Base-by-base conservation (phyloP, 2,888 invertebrate species). In the Galerucella calmariensis region DNA sequence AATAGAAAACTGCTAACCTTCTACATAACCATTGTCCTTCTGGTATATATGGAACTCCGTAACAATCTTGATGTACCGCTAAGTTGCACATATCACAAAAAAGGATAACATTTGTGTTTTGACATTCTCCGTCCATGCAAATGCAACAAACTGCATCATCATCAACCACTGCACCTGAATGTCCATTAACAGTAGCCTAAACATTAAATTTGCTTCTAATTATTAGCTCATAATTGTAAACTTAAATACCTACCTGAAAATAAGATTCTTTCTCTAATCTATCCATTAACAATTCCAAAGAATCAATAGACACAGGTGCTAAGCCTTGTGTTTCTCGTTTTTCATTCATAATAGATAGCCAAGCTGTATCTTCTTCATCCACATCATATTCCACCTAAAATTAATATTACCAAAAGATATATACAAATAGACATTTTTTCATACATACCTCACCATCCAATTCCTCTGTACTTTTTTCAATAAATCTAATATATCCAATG, bases 41-140 rank as follows among this genome's bases (percentile, higher is more conserved):
- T 1, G 88, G 88, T 72, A 88, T 88, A 77, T 88, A 88, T 2
- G 88, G 88, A 20, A 98, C 97, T 69, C 99, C 99, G 88, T 99
- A 99, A 85, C 99, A 99, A 87, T 98, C 98, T 89, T 98, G 99
- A 88, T 99, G 99, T 14, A 99, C 99, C 41, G 99, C 98, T 79
- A 99, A 89, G 88, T 99, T 99, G 88, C 99, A 99, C 97, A 99
- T 98, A 89, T 99, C 99, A 89, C 99, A 99, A 89, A 99, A 99
- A 68, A 99, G 90, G 81, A 99, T 99, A 63, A 98, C 98, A 87
- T 99, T 99, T 69, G 97, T 97, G 88, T 99, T 99, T 87, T 98
- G 97, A 86, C 98, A 99, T 87, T 99, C 99, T 2, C 98, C 99
- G 83, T 99, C 99, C 93, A 97, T 95, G 86, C 99, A 99, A 81